Evolutionary conservation across 2,888 invertebrate genomes (phyloP), one percentile per base, ranked within the genome.

Genomic region (Tenthredo livida): DNA sequence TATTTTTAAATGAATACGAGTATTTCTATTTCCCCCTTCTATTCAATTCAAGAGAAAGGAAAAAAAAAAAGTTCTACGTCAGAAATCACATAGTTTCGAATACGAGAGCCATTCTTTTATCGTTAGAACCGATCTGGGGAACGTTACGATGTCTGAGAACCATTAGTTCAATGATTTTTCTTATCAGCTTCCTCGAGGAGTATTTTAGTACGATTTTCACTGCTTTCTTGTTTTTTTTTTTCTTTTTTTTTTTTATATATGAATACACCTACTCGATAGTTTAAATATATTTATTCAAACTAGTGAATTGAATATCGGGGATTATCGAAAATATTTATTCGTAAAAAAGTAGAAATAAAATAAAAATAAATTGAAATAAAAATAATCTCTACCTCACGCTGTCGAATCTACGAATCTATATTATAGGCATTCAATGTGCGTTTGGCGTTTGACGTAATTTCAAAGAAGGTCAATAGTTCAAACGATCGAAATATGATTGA

Each of bases 161-260:
- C 70, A 72, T 72, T 72, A 72, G 70, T 37, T 72, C 70, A 72
- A 72, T 37, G 70, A 40, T 40, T 72, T 72, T 17, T 21, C 5
- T 61, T 72, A 72, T 37, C 70, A 40, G 29, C 40, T 37, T 72
- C 37, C 17, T 37, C n/a, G 61, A n/a, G 54, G 1, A 54, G 54
- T 61, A 61, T 25, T 61, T 61, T 10, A 61, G 10, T 17, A 9
- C 21, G 61, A 61, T 61, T 61, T 25, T 61, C 54, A 7, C 1
- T 1, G 54, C n/a, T n/a, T n/a, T n/a, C 15, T 54, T 37, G 1
- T 7, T 37, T 37, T 37, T 54, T n/a, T 54, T 54, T 33, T 33
- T 33, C 2, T 33, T 33, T 33, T 33, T 33, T 33, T 33, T 4
- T 33, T 29, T 29, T 29, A 2, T 29, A 2, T 29, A 2, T 2